phyloP scores from a whole-genome alignment of 2,113 vertebrate genomes.

The Xiphophorus maculatus region DNA sequence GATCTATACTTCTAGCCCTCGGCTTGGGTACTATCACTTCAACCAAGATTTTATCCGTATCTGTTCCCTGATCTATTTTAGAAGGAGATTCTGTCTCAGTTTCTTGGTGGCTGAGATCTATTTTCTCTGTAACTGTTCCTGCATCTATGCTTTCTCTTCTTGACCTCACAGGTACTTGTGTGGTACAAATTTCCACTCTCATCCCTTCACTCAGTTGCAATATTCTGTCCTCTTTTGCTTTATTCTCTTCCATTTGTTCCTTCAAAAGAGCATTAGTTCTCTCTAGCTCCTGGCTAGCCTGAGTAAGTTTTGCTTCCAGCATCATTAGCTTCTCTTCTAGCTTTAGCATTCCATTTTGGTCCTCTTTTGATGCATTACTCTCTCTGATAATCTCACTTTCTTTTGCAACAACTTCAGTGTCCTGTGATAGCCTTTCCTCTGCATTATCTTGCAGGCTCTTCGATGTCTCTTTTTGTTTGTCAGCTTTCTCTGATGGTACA shows the following conservation, averaged over 20 bases:
- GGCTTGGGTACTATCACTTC: constrained; percentile 51
- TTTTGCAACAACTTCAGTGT: constrained; percentile 41
- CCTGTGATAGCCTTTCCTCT: constrained; percentile 38
- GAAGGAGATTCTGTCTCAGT: constrained; percentile 69
- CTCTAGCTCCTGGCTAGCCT: constrained; percentile 83
- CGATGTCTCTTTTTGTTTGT: constrained; percentile 47
- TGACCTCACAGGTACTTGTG: constrained; percentile 27
- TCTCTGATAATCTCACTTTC: constrained; percentile 35
- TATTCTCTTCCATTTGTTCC: constrained; percentile 84
- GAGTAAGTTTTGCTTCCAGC: constrained; percentile 83
- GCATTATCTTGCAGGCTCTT: constrained; percentile 47
- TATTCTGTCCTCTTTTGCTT: constrained; percentile 85
- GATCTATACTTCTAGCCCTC: constrained; percentile 24
- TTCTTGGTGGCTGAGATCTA: constrained; percentile 59
- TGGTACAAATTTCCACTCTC: constrained; percentile 56
- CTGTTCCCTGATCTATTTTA: constrained; percentile 72
- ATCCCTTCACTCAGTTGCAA: constrained; percentile 79
- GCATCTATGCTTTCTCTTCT: constrained; percentile 74
- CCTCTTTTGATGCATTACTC: constrained; percentile 28
- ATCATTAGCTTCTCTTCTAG: constrained; percentile 83
- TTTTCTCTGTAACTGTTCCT: constrained; percentile 66
- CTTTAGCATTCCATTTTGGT: constrained; percentile 45
- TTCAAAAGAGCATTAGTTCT: constrained; percentile 79
- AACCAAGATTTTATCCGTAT: constrained; percentile 69
- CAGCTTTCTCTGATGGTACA: constrained; percentile 47